Evolutionary conservation across 2,113 vertebrate species (phyloP), one percentile per base, ranked within the genome.

Genomic region (Solenodon paradoxus): DNA sequence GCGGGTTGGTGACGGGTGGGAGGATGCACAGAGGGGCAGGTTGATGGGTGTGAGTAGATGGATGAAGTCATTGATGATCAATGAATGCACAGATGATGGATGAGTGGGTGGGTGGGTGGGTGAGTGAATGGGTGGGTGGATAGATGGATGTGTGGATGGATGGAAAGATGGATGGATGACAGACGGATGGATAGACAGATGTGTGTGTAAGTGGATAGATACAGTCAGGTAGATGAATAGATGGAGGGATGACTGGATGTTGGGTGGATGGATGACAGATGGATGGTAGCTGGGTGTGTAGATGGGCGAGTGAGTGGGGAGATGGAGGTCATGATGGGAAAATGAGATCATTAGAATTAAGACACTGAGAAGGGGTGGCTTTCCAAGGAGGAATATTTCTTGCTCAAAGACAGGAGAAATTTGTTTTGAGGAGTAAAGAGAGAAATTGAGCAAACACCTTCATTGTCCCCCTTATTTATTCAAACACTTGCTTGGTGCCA

Each of bases 1-100:
- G n/a, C n/a, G n/a, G n/a, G n/a, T n/a, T n/a, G n/a, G n/a, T n/a
- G n/a, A n/a, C n/a, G n/a, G n/a, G n/a, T n/a, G n/a, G n/a, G 16
- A 19, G 28, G 26, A 32, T 11, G 32, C 26, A 30, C 30, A 63
- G 61, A 32, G 10, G 66, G 10, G 45, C 47, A 17, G 38, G 28
- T 1, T 1, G 3, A 32, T 35, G 12, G 1, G 0, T 17, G 22
- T 38, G 20, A 0, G 0, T 24, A 12, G 35, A 7, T 55, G 3
- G 26, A 1, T 42, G 6, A n/a, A 30, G 2, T 38, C 26, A 30
- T 9, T 63, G 59, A 63, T 10, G 32, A 12, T 80, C 72, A 2
- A 5, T 74, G 8, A 19, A 24, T 10, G 53, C 8, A 10, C 12
- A 17, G 1, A 2, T 32, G 35, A 6, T 55, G 13, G 22, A 0